phyloP scores from a whole-genome alignment of 2,113 vertebrate genomes.

The western clawed frog (Xenopus tropicalis) region UCB_Xtro_10.0 CM004450.2:7175501-7176000 shows the following conservation, averaged over 20 bases:
- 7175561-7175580: neutral
- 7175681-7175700: slow-evolving; percentile 9
- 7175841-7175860: too few relatives aligned
- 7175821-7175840: neutral
- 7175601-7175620: neutral
- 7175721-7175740: slow-evolving; percentile 14
- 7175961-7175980: too few relatives aligned
- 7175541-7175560: slow-evolving; percentile 11
- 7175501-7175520: neutral
- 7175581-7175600: neutral
- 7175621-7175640: neutral
- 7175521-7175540: neutral
- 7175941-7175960: too few relatives aligned
- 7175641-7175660: too few relatives aligned
- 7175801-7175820: neutral
- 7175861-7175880: too few relatives aligned
- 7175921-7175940: too few relatives aligned
- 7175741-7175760: slow-evolving; percentile 8
- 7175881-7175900: too few relatives aligned
- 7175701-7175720: slow-evolving; percentile 3
- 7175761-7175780: slow-evolving; percentile 1
- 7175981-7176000: too few relatives aligned
- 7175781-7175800: neutral
- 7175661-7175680: neutral
- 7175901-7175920: too few relatives aligned